These are phyloP conservation scores for Eledona agricola DNA, from an alignment of 2,888 invertebrate genomes.

Conservation along the genomic window DNA sequence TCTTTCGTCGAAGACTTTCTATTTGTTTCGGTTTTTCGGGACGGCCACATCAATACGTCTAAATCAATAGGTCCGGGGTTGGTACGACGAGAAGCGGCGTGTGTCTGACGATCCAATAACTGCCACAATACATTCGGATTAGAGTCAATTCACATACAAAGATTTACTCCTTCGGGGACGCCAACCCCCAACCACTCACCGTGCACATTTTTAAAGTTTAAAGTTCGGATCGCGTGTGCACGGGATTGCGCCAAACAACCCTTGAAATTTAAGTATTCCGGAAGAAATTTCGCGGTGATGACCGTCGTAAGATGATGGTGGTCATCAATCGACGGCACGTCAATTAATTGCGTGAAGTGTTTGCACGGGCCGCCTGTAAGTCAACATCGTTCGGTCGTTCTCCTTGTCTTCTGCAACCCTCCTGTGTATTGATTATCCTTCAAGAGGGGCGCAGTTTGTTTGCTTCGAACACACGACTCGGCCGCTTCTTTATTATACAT, in stretches of 20 bases:
- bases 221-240: conserved; percentile 27
- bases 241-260: conserved; percentile 30
- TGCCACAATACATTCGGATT: conserved; percentile 46
- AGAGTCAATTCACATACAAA: conserved; percentile 43
- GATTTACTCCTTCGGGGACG: conserved; percentile 39
- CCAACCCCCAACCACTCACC: conserved; percentile 9
- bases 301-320: conserved; percentile 4
- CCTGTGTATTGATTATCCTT: conserved; percentile 54
- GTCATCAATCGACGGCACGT: conserved; percentile 45
- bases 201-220: conserved; percentile 39
- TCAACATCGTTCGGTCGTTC: conserved; percentile 47
- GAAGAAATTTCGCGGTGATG: conserved; percentile 19
- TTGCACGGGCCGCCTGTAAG: conserved; percentile 49
- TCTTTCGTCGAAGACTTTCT: conserved; percentile 12
- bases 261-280: conserved; percentile 41
- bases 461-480: conserved; percentile 55
- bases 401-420: conserved; percentile 48
- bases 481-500: conserved; percentile 48
- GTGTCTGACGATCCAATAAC: conserved; percentile 44
- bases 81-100: conserved; percentile 40
- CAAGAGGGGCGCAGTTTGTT: conserved; percentile 53
- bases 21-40: conserved; percentile 9
- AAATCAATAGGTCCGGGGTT: conserved; percentile 43
- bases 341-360: conserved; percentile 47
- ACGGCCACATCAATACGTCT: conserved; percentile 33